These are phyloP conservation scores for Apis dorsata DNA, from an alignment of 1,140 invertebrate genomes.

Conservation along the genomic window DNA sequence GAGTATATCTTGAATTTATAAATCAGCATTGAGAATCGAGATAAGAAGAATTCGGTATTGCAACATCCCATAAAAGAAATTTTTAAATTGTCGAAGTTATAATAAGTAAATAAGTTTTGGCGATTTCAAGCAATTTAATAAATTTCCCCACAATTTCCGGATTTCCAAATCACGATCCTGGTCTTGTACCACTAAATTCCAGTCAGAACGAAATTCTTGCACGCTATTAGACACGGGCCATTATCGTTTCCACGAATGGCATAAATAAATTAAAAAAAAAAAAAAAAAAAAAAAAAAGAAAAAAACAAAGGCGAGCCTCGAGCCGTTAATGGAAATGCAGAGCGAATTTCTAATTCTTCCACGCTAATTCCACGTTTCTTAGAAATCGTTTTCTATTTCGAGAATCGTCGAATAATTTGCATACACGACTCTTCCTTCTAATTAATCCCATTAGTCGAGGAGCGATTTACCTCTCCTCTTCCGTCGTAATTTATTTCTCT, in stretches of 20 bases:
- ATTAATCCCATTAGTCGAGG: slow-evolving; percentile 1
- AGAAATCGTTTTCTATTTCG: slow-evolving; percentile 42
- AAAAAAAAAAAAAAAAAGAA: too few relatives aligned
- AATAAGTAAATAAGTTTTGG: too few relatives aligned
- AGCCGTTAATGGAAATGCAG: slow-evolving; percentile 13
- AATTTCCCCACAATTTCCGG: too few relatives aligned
- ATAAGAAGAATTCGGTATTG: too few relatives aligned
- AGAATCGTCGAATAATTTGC: slow-evolving; percentile 12
- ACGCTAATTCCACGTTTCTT: neutral
- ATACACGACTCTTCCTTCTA: slow-evolving; percentile 17
- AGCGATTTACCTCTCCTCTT: neutral
- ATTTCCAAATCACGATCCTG: too few relatives aligned
- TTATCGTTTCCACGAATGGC: slow-evolving; percentile 43
- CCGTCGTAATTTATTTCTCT: neutral
- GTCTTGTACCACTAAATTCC: slow-evolving; percentile 17
- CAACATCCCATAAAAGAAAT: too few relatives aligned
- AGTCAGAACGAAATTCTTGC: slow-evolving; percentile 17
- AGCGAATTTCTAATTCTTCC: slow-evolving; percentile 41
- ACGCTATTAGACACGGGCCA: slow-evolving; percentile 35
- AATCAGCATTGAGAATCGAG: too few relatives aligned
- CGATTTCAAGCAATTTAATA: too few relatives aligned
- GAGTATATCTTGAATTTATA: too few relatives aligned
- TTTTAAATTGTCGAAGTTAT: too few relatives aligned
- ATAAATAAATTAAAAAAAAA: slow-evolving; percentile 18
- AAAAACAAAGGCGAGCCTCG: neutral